Conservation (phyloP, 2,888 invertebrate genomes). For the Pantelozetes paolii region DNA sequence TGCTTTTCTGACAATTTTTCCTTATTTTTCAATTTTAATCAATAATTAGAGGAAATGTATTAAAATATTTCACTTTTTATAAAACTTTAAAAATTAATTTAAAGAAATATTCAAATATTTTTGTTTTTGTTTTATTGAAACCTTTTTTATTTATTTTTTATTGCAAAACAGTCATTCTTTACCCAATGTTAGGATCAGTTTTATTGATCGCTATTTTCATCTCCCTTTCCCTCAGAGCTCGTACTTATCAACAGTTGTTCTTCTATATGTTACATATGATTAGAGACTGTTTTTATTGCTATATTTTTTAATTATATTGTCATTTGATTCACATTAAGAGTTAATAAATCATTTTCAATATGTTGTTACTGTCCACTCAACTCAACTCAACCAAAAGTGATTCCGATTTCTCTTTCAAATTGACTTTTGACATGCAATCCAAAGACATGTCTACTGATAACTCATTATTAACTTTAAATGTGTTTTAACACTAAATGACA, state of each 20-base stretch:
- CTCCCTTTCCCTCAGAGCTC: not conserved
- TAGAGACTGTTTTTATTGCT: not conserved
- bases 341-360: conserved; percentile 7
- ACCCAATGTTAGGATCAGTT: not conserved
- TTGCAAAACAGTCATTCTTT: no score
- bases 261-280: not conserved
- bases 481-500: no score
- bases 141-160: no score
- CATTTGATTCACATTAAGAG: conserved; percentile 9
- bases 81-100: no score
- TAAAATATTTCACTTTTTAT: no score
- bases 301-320: conserved; percentile 4
- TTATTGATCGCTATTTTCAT: conserved; percentile 1
- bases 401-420: not conserved
- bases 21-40: no score
- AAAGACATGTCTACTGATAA: no score
- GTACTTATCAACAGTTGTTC: conserved; percentile 10
- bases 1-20: not conserved
- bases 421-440: conserved; percentile 13
- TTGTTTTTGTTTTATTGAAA: no score
- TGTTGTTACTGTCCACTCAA: not conserved
- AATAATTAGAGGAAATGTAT: no score
- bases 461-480: no score
- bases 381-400: not conserved
- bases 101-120: no score